These are phyloP conservation scores for Chrysemys picta DNA, from an alignment of 2,113 vertebrate genomes.

Conservation along the genomic window DNA sequence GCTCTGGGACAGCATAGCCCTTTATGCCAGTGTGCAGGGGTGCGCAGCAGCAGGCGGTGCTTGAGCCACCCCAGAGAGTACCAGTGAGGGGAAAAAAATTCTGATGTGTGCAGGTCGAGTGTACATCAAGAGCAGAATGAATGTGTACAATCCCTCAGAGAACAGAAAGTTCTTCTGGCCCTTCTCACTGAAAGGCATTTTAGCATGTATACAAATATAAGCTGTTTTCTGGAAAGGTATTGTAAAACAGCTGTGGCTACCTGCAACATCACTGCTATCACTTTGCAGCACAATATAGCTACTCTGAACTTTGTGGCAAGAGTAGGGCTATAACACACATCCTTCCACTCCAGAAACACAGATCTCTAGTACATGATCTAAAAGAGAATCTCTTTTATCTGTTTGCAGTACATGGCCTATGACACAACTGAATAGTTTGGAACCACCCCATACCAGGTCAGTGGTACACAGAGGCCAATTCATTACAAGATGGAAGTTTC, in stretches of 20 bases:
- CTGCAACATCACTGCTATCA: not conserved
- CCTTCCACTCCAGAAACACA: not conserved
- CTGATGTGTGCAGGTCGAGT: too few relatives aligned
- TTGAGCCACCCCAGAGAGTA: too few relatives aligned
- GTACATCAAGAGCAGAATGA: too few relatives aligned
- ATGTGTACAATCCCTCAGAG: too few relatives aligned
- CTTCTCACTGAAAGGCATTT: not conserved
- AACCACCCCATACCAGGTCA: not conserved
- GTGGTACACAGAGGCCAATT: not conserved
- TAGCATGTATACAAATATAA: not conserved
- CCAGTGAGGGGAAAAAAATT: too few relatives aligned
- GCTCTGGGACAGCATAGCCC: too few relatives aligned
- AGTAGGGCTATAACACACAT: not conserved
- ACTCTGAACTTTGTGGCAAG: not conserved
- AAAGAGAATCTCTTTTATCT: not conserved
- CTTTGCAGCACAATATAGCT: not conserved
- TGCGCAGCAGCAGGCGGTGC: too few relatives aligned
- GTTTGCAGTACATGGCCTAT: not conserved
- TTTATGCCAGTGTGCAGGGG: too few relatives aligned
- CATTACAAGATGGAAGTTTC: not conserved
- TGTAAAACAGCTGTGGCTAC: not conserved
- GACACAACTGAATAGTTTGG: not conserved
- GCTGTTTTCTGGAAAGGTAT: not conserved
- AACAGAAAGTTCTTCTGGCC: not conserved
- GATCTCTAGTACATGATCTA: not conserved